Base-by-base conservation (phyloP, 2,888 invertebrate genomes). In the Yponomeuta sedellus region DNA sequence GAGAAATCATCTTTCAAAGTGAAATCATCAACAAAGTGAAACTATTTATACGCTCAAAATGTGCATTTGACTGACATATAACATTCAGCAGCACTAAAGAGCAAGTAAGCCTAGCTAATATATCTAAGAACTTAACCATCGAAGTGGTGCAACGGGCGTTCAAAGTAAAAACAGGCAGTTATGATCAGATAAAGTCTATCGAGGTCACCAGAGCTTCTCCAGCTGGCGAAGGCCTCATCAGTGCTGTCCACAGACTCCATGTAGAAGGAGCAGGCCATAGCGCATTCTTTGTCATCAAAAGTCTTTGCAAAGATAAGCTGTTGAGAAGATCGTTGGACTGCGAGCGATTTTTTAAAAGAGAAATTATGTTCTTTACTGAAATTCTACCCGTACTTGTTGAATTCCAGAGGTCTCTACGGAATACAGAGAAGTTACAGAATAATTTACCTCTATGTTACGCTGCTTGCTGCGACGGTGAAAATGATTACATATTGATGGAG, bases 401-500 rank as follows among this genome's bases (percentile, higher is more conserved):
- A 34, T 64, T 78, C 1, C 82, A 86, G 68, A 75, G 71, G 20
- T 69, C 71, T 5, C 69, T 72, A 4, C 78, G 79, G 19, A 80
- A 78, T 0, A 80, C 73, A 34, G 80, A 82, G 69, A 72, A 68
- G 10, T 74, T 86, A 52, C 77, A 80, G 63, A 69, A 71, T 5
- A 70, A 72, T 59, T 66, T 82, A 3, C 83, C 84, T 0, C 69
- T 71, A 10, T 82, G 76, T 69, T 85, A 82, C 66, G 69, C 73
- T 16, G 76, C 69, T 66, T 71, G 78, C 57, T 67, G 72, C 34
- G 81, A 84, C 66, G 81, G 79, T 12, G 52, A 68, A 40, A 71
- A 82, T 22, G 84, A 83, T 69, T 85, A 77, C 66, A 77, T 85
- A 66, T 64, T 84, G 20, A 70, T 82, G 68, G 82, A 82, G 71